Percentiles rank a stretch among this genome's conserved stretches.
Conservation (phyloP, 2,113 vertebrate genomes). For the Silurus asotus region DNA sequence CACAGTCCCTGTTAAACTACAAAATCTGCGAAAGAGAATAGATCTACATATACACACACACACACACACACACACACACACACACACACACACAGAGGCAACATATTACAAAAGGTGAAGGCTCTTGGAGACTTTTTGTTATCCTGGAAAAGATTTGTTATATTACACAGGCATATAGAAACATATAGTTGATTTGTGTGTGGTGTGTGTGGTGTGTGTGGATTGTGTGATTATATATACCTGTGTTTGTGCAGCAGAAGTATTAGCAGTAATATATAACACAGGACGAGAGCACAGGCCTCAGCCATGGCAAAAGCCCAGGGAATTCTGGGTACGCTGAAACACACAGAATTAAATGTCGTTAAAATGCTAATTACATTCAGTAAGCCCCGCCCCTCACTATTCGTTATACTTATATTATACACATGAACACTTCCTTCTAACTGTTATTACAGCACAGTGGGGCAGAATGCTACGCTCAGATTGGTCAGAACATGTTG, state of each 20-base stretch:
- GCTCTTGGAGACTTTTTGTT: background rate
- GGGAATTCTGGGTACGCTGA: conserved; percentile 93
- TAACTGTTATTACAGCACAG: background rate
- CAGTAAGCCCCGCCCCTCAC: background rate
- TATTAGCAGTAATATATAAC: conserved; percentile 93
- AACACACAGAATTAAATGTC: conserved; percentile 36
- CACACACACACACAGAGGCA: background rate
- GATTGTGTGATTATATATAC: conserved; percentile 60
- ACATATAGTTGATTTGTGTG: background rate
- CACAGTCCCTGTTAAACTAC: conserved; percentile 98
- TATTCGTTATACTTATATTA: background rate
- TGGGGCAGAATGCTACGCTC: no score
- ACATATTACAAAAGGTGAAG: background rate
- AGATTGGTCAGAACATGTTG: background rate
- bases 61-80: conserved; percentile 23
- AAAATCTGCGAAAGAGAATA: conserved; percentile 90
- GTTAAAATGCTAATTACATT: background rate
- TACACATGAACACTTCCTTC: background rate
- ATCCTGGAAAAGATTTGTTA: background rate
- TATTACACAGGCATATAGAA: background rate
- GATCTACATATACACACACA: conserved; percentile 76
- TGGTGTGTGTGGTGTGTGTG: conserved; percentile 26
- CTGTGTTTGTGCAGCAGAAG: conserved; percentile 97
- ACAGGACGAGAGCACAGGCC: conserved; percentile 94
- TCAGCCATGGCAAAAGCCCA: conserved; percentile 99